Base-by-base conservation (phyloP, 1,140 invertebrate genomes). In the Drosophila elegans region DNA sequence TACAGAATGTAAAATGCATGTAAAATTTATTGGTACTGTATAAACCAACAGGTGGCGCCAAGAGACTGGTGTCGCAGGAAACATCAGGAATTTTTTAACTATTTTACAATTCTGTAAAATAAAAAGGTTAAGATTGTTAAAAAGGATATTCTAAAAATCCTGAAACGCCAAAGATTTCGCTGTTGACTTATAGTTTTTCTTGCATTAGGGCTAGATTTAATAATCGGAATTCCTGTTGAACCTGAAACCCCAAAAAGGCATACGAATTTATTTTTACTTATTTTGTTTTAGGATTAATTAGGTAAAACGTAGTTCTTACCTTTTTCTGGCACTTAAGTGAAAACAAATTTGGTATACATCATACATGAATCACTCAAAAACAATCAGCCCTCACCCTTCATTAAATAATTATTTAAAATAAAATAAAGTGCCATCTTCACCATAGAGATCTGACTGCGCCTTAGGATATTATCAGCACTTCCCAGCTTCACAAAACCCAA, bases 381-480 rank as follows among this genome's bases (percentile, higher is more conserved):
- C 53, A 41, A 6, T 27, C 6, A 27, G 7, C 6, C 2, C 4
- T 4, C 3, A 12, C 21, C 36, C 27, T 3, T 62, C 13, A 29
- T 52, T 46, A 66, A 66, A 68, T 44, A 68, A 68, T 68, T 68
- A 66, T 66, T 66, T 36, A 41, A 52, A 66, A 48, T 68, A 68
- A 66, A 68, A 52, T 32, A 44, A 66, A 54, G 46, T 42, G 39
- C 12, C 11, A 48, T 38, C 12, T 36, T 48, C 12, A 5, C 16
- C 56, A 59, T 39, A 46, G n/a, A 29, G 11, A 34, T 13, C 32
- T 51, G 45, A 16, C 60, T 44, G 27, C 32, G 16, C 60, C 56
- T 27, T 4, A 38, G 56, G 56, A 59, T 39, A 25, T 11, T 38
- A 27, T 59, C 56, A 27, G 32, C 44, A 38, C 56, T 13, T 59